Conservation (phyloP, 2,888 invertebrate genomes). For the Lycocerus yunnanus region DNA sequence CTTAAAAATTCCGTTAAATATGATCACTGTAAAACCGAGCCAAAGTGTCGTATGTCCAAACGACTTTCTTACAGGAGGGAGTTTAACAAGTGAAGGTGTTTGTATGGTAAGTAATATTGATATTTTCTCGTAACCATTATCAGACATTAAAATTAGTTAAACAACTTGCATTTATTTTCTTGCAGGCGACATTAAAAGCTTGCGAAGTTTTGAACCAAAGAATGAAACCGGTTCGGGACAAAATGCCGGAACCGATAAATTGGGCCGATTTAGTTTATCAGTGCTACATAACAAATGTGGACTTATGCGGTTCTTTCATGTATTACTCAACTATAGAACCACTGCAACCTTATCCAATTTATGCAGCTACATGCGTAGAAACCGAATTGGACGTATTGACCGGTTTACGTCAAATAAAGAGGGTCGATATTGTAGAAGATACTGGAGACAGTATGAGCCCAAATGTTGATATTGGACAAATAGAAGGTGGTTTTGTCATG, state of each 20-base stretch:
- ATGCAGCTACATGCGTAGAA: slow-evolving; percentile 68
- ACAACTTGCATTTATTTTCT: background rate
- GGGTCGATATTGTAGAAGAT: slow-evolving; percentile 76
- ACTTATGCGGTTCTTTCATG: slow-evolving; percentile 66
- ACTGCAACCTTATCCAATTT: slow-evolving; percentile 51
- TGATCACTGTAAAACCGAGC: background rate
- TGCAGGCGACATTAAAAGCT: background rate
- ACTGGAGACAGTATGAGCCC: slow-evolving; percentile 74
- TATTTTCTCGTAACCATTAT: no score
- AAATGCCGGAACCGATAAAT: slow-evolving; percentile 58
- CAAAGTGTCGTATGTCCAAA: background rate
- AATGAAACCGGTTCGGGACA: slow-evolving; percentile 59
- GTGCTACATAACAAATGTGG: slow-evolving; percentile 60
- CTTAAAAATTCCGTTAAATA: background rate
- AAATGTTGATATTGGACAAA: slow-evolving; percentile 73
- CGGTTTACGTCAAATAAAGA: slow-evolving; percentile 69
- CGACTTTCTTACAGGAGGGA: background rate
- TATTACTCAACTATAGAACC: slow-evolving; percentile 42
- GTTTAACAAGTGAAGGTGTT: slow-evolving; percentile 26
- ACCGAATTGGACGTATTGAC: slow-evolving; percentile 79
- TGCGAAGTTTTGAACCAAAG: background rate
- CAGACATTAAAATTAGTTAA: no score
- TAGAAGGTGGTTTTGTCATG: slow-evolving; percentile 73
- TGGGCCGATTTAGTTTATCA: slow-evolving; percentile 61
- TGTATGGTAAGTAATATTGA: slow-evolving; percentile 34